These are phyloP conservation scores for Mellivora capensis DNA, from an alignment of 2,113 vertebrate genomes.

Conservation along the genomic window DNA sequence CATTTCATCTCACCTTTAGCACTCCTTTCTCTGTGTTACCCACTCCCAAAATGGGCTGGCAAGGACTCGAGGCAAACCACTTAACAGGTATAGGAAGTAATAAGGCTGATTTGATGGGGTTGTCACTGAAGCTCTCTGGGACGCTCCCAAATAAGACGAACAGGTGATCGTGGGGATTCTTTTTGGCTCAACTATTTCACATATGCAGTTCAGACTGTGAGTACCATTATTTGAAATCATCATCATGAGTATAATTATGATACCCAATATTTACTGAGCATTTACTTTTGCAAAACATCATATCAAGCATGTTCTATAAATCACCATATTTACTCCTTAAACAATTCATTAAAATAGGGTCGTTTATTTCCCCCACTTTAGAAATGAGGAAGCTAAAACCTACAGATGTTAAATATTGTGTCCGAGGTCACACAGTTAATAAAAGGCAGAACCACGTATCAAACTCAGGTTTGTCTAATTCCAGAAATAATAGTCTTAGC, in stretches of 20 bases:
- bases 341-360: not conserved
- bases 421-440: not conserved
- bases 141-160: not conserved
- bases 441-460: not conserved
- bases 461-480: not conserved
- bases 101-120: not conserved
- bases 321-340: not conserved
- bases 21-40: slow-evolving; percentile 37
- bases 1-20: not conserved
- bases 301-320: not conserved
- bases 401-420: not conserved
- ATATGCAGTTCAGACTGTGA: not conserved
- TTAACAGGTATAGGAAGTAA: not conserved
- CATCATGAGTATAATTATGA: not conserved
- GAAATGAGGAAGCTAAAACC: not conserved
- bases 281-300: not conserved
- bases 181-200: not conserved
- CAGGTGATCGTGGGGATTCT: not conserved
- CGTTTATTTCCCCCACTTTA: not conserved
- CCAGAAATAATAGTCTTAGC: not conserved
- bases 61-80: not conserved
- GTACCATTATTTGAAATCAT: not conserved
- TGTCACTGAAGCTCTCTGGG: not conserved
- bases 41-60: not conserved
- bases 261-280: not conserved